Percentiles rank a stretch among this genome's conserved stretches.
Conservation (phyloP, 1,140 invertebrate species). For the Polypedilum pembai region DNA sequence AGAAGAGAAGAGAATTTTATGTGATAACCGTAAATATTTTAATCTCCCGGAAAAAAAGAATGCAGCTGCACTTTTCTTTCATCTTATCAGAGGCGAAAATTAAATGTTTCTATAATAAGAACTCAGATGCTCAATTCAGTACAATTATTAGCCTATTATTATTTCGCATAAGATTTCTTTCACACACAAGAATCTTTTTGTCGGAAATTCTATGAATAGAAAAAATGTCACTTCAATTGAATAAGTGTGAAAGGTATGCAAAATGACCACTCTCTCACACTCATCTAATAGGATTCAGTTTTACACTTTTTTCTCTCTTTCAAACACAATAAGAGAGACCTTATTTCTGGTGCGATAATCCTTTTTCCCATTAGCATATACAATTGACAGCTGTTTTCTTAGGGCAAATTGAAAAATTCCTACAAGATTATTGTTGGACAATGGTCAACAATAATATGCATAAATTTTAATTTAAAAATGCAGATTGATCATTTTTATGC, state of each 20-base stretch:
- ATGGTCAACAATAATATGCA: neutral
- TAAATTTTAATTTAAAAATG: neutral
- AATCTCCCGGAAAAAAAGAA: neutral
- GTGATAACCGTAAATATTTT: neutral
- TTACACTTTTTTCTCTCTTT: neutral
- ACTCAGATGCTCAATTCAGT: conserved; percentile 32
- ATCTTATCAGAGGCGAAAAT: conserved; percentile 29
- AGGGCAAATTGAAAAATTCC: conserved; percentile 14
- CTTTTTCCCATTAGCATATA: conserved; percentile 4
- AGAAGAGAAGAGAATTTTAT: conserved; percentile 24
- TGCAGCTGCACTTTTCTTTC: conserved; percentile 38
- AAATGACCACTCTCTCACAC: conserved; percentile 1
- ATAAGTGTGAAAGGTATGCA: conserved; percentile 14
- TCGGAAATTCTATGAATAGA: neutral
- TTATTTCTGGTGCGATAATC: neutral
- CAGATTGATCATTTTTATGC: neutral
- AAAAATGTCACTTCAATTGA: conserved; percentile 24
- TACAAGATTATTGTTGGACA: conserved; percentile 1
- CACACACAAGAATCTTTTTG: neutral
- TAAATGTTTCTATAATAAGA: neutral
- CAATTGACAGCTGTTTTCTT: neutral
- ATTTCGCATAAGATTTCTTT: conserved; percentile 33
- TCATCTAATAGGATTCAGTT: conserved; percentile 23
- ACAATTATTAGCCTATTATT: conserved; percentile 30
- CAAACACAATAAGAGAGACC: neutral